Evolutionary conservation across 2,888 invertebrate species (phyloP).

Genomic region (Drosophila tanythrix): DNA sequence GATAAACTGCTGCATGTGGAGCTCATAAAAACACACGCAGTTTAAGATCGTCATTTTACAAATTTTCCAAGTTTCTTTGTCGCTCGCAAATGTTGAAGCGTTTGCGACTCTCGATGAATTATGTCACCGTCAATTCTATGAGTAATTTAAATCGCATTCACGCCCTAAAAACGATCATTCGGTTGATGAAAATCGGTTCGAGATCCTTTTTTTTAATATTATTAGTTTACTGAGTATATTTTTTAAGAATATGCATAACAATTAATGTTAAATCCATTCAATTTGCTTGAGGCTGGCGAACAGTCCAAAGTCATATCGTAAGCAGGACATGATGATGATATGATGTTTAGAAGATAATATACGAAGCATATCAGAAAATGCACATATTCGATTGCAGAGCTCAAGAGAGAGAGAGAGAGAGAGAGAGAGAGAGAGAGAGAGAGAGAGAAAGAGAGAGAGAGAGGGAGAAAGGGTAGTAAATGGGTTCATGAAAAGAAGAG

Average conservation of each 20-base stretch:
- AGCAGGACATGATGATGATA: slow-evolving; percentile 23
- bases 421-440: background rate
- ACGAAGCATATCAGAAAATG: slow-evolving; percentile 24
- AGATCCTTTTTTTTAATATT: slow-evolving; percentile 17
- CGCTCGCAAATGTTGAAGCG: slow-evolving; percentile 64
- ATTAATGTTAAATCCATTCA: slow-evolving; percentile 32
- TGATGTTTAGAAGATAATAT: slow-evolving; percentile 41
- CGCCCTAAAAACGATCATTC: slow-evolving; percentile 43
- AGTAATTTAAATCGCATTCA: slow-evolving; percentile 64
- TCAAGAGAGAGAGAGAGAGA: background rate
- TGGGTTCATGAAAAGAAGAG: background rate
- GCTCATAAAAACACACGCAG: slow-evolving; percentile 45
- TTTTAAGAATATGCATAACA: slow-evolving; percentile 33
- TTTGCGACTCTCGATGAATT: slow-evolving; percentile 47
- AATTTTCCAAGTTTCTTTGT: slow-evolving; percentile 40
- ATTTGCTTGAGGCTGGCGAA: slow-evolving; percentile 22
- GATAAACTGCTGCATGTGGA: slow-evolving; percentile 79
- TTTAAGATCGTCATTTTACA: slow-evolving; percentile 43
- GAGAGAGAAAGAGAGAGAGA: too few species aligned
- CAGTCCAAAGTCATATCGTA: slow-evolving; percentile 26
- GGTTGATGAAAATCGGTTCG: slow-evolving; percentile 21
- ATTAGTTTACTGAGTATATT: too few species aligned
- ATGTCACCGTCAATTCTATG: slow-evolving; percentile 29
- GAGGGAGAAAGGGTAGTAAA: background rate
- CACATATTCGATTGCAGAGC: background rate